Base-by-base conservation (phyloP, 1,140 invertebrate genomes). In the Cydia splendana region DNA sequence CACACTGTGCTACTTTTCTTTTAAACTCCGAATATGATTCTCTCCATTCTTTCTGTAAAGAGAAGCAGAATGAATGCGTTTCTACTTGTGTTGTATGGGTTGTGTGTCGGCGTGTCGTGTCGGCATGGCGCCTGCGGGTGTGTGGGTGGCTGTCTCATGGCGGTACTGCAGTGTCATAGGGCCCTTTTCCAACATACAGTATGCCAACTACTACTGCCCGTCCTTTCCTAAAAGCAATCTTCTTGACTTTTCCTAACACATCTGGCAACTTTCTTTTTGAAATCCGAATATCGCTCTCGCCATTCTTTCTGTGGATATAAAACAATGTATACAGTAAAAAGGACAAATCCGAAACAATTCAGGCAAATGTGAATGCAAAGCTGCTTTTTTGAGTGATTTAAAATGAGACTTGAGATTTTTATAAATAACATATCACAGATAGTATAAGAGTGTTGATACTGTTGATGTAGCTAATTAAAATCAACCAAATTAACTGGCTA, bases 181-280 rank as follows among this genome's bases (percentile, higher is more conserved):
- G 87, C 91, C 90, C 90, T 90, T 92, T 88, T 91, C 82, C 88
- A 87, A 84, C 81, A 78, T 80, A 86, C 84, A 79, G 77, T 83
- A 84, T 89, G 83, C 86, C 81, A 84, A 86, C 83, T 87, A 85
- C 81, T 71, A 81, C 85, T 42, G 77, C 85, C 81, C 82, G 80
- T 78, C 65, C 74, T 78, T 82, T 88, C 94, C 95, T 96, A 96
- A 95, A 96, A 95, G 95, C 96, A 97, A 94, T 98, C 97, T 94
- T 99, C 98, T 96, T 99, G 98, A 96, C 98, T 99, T 95, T 98
- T 98, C 94, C 98, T 95, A 90, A 99, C 98, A 95, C 98, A 99
- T 94, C 96, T 95, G 81, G 97, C 97, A 85, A 99, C 98, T 95
- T 98, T 98, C 94, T 97, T 96, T 95, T 98, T 99, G 94, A 99